Percentiles rank a stretch among this genome's conserved stretches.
phyloP scores from a whole-genome alignment of 2,797 vertebrate genomes.

The Nyctalus aviator region DNA sequence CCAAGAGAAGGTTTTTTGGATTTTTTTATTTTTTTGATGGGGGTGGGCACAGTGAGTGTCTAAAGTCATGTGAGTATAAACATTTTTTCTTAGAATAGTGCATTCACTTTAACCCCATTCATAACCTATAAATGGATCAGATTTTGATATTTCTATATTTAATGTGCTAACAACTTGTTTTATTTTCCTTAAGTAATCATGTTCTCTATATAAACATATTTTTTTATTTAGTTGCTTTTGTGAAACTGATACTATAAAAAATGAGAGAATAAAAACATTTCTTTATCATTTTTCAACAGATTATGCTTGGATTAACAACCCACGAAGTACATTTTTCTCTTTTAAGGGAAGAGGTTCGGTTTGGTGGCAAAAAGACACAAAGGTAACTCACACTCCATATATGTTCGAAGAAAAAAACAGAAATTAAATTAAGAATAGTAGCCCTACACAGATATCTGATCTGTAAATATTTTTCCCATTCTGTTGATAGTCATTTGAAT shows the following conservation, averaged over 20 bases:
- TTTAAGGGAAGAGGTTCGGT: conserved; percentile 98
- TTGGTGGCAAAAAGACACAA: conserved; percentile 98
- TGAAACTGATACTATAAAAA: conserved; percentile 25
- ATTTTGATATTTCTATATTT: conserved; percentile 55
- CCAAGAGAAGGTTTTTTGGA: neutral
- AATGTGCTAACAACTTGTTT: neutral
- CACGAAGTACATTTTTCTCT: conserved; percentile 98
- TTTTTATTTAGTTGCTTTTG: conserved; percentile 57
- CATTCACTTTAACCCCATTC: neutral
- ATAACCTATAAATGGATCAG: neutral
- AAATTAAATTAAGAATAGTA: neutral
- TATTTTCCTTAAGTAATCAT: neutral
- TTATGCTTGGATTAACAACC: conserved; percentile 99
- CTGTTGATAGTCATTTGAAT: neutral
- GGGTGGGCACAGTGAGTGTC: neutral
- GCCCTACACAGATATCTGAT: neutral
- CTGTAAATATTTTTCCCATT: neutral
- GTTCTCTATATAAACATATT: conserved; percentile 22
- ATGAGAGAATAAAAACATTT: conserved; percentile 52
- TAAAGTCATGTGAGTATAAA: neutral
- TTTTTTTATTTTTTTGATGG: neutral
- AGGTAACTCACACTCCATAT: conserved; percentile 88
- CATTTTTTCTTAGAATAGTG: conserved; percentile 48
- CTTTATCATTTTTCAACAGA: conserved; percentile 88
- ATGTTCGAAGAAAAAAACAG: neutral